Evolutionary conservation across 2,888 invertebrate genomes (phyloP), one percentile per base, ranked within the genome.

Genomic region (Vanessa cardui): DNA sequence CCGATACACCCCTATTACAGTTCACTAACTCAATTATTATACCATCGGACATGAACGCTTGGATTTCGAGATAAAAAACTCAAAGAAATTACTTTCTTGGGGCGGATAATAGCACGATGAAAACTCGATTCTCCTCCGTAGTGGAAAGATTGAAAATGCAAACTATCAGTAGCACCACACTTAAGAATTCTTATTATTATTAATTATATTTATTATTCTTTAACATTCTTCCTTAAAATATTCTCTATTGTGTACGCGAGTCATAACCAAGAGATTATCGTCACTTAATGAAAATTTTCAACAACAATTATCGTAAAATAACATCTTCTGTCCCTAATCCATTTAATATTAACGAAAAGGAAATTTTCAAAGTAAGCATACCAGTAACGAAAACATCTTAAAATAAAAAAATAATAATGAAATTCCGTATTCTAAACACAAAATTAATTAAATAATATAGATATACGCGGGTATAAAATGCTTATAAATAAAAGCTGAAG

Each of bases 231-330:
- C 33, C 65, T 60, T 65, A 79, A 82, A 81, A 82, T 82, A 82
- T 83, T 78, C 76, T 83, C 82, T 80, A 82, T 77, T 71, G 75
- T 73, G 77, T 76, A 78, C 77, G 31, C 78, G 74, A 74, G 74
- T 47, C 77, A 78, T 79, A 79, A 80, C 82, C 77, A 70, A 75
- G 77, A 81, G 84, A 82, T 78, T 78, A 80, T 80, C 78, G 76
- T 80, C 77, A 78, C 75, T 83, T 81, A 82, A 81, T 80, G 79
- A 81, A 77, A 78, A 80, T 83, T 82, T 83, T 81, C 82, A 80
- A 78, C 78, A 75, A 77, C 77, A 83, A 86, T 85, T 83, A 86
- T 84, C 83, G 81, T 83, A 80, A 85, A 86, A 83, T 80, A 76
- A 82, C 80, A 77, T 81, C 81, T 81, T 81, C 80, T 81, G 80